phyloP scores from a whole-genome alignment of 1,140 invertebrate genomes.

The Lutraria rhynchaena region DNA sequence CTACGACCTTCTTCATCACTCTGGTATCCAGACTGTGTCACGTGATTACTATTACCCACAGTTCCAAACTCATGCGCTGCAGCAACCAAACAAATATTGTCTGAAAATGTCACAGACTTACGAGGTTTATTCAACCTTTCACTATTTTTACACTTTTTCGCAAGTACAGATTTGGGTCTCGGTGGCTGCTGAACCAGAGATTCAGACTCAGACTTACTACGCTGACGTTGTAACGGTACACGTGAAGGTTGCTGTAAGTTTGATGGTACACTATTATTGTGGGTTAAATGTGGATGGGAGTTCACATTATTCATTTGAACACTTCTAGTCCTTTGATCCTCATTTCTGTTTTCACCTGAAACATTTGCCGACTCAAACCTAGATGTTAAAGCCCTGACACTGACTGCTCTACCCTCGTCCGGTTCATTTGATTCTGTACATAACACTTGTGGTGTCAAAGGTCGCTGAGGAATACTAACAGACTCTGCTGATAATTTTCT shows the following conservation, averaged over 20 bases:
- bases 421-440: constrained; percentile 23
- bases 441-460: constrained; percentile 49
- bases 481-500: constrained; percentile 29
- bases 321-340: not conserved
- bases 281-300: not conserved
- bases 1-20: constrained; percentile 11
- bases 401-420: constrained; percentile 6
- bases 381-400: constrained; percentile 42
- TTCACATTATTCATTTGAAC: not conserved
- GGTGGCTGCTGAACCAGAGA: constrained; percentile 22
- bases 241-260: not conserved
- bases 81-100: constrained; percentile 36
- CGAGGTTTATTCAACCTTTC: constrained; percentile 39
- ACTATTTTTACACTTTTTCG: constrained; percentile 35
- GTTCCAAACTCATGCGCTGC: constrained; percentile 18
- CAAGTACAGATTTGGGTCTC: constrained; percentile 47
- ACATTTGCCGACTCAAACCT: constrained; percentile 35
- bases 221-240: constrained; percentile 32
- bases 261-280: constrained; percentile 5
- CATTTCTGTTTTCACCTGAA: constrained; percentile 1
- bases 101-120: constrained; percentile 56
- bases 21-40: constrained; percentile 4
- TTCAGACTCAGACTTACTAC: constrained; percentile 56
- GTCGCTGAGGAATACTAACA: constrained; percentile 21
- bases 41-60: not conserved